Base-by-base conservation (phyloP, 2,113 vertebrate genomes). In the Anguilla rostrata region DNA sequence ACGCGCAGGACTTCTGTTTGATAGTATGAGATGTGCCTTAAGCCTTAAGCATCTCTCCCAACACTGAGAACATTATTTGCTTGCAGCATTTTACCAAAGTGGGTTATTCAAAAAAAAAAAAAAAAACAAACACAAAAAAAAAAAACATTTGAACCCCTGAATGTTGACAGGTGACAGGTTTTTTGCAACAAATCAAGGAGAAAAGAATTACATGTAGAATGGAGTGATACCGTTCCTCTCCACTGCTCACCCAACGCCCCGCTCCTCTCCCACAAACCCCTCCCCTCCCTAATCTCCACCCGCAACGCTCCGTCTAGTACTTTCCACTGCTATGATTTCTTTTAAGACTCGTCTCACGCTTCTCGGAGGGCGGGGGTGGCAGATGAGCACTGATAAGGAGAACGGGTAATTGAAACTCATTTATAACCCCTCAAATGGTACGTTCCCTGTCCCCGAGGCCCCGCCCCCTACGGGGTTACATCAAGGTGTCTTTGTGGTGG, bases 401-500 rank as follows among this genome's bases (percentile, higher is more conserved):
- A 95, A 95, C 90, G 94, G 92, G 94, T 93, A 88, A 85, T 94
- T 92, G 94, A 87, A 83, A 83, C 40, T 34, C 83, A 84, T 53
- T 2, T 75, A 26, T 75, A 12, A 75, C 71, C 41, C 84, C 34
- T 49, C 29, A 39, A n/a, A 85, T n/a, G n/a, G 2, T 75, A 75
- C 71, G 60, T n/a, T 57, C 84, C 49, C 46, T 83, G 41, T 57
- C 80, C 81, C 80, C 41, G 41, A 40, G 43, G 9, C 56, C 85
- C n/a, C 63, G 63, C 81, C 1, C 18, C 78, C 57, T 39, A 39
- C 63, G 83, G 39, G 49, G 86, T 95, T 96, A 98, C 91, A 98
- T 94, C 86, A 99, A 90, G 92, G 97, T 97, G 93, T 99, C 98
- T 93, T 99, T 99, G 94, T 99, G 98, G 94, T 99, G 98, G 91